Evolutionary conservation across 2,888 invertebrate genomes (phyloP).

Genomic region (Acleris literana): DNA sequence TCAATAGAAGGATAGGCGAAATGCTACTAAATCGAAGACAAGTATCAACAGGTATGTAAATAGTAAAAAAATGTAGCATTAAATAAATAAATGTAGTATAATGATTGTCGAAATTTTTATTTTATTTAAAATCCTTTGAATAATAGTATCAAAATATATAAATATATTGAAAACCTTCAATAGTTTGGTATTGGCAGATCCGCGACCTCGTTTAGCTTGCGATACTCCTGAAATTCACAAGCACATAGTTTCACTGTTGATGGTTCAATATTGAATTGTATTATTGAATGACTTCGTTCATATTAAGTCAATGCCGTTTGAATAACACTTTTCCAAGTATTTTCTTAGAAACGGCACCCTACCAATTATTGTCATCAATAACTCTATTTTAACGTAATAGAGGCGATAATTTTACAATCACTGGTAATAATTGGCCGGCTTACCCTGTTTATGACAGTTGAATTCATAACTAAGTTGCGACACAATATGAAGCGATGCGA

Average conservation of each 20-base stretch:
- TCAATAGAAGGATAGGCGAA: slow-evolving; percentile 48
- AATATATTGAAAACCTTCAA: slow-evolving; percentile 17
- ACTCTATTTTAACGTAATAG: no score
- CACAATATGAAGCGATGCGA: no score
- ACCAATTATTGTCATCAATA: no score
- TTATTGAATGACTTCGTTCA: no score
- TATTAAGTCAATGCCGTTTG: no score
- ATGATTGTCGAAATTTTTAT: slow-evolving; percentile 69
- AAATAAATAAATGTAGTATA: slow-evolving; percentile 76
- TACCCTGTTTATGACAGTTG: no score
- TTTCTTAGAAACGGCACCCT: no score
- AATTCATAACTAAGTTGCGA: no score
- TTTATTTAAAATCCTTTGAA: slow-evolving; percentile 54
- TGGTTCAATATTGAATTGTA: no score
- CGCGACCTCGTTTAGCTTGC: slow-evolving; percentile 50
- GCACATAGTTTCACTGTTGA: neutral
- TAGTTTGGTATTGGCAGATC: slow-evolving; percentile 46
- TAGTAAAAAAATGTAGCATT: slow-evolving; percentile 69
- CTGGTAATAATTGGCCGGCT: no score
- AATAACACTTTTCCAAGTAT: no score
- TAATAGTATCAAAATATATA: neutral
- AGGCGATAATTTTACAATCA: no score
- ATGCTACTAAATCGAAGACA: slow-evolving; percentile 45
- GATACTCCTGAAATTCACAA: slow-evolving; percentile 57
- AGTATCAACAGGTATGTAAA: slow-evolving; percentile 71